Percentiles rank a stretch among this genome's conserved stretches.
Conservation (phyloP, 2,113 vertebrate genomes). For the Myotis brandtii region DNA sequence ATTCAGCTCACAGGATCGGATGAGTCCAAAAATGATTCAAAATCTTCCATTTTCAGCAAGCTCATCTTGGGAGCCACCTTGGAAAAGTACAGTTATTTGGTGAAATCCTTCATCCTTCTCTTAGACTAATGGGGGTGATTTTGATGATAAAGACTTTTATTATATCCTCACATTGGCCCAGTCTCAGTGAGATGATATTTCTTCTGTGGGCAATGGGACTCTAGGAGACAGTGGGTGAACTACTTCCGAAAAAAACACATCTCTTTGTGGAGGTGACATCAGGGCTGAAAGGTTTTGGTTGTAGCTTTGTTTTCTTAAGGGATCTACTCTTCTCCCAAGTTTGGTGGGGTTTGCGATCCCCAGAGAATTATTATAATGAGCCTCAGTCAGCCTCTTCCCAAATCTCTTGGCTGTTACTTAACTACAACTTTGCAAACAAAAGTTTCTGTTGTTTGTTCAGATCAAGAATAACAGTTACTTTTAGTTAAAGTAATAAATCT, state of each 20-base stretch:
- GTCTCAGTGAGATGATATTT: neutral
- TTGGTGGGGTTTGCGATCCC: neutral
- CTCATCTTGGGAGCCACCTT: neutral
- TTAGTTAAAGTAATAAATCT: constrained; percentile 42
- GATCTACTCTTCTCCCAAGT: constrained; percentile 54
- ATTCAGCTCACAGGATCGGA: neutral
- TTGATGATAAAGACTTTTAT: neutral
- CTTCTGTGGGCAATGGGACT: neutral
- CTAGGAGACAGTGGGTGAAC: neutral
- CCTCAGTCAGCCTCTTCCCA: constrained; percentile 40
- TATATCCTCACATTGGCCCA: neutral
- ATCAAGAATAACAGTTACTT: constrained; percentile 34
- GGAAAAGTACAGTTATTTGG: neutral
- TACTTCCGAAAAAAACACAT: constrained; percentile 31
- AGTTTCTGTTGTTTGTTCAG: constrained; percentile 60
- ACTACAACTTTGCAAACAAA: constrained; percentile 55
- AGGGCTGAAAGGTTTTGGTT: constrained; percentile 27
- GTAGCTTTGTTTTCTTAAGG: constrained; percentile 63
- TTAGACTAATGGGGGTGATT: neutral
- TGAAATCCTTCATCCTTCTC: neutral
- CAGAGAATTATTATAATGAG: constrained; percentile 58
- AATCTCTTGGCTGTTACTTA: constrained; percentile 52
- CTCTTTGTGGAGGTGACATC: constrained; percentile 23
- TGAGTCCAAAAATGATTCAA: neutral
- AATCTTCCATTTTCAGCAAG: neutral